phyloP scores from a whole-genome alignment of 2,113 vertebrate genomes.

The Catharus bicknelli region DNA sequence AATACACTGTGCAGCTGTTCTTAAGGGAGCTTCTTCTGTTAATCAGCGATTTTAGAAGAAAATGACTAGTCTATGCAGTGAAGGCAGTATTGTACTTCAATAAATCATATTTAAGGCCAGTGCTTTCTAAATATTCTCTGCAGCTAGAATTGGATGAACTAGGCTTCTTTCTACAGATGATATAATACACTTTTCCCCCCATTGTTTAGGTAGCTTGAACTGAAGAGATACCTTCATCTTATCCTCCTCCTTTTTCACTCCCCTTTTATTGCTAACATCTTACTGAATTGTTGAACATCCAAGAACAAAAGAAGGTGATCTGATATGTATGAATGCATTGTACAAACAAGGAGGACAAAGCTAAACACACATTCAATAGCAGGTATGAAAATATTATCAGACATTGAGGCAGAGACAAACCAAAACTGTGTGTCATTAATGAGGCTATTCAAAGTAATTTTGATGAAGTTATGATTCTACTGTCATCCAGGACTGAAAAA shows the following conservation, averaged over 20 bases:
- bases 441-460: background rate
- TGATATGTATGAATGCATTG: background rate
- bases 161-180: background rate
- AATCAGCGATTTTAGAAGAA: constrained; percentile 44
- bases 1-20: constrained; percentile 27
- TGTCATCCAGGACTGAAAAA: background rate
- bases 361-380: background rate
- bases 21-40: constrained; percentile 36
- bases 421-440: background rate
- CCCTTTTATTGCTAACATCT: background rate
- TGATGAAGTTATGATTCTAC: background rate
- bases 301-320: background rate
- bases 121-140: constrained; percentile 35
- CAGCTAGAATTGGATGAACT: background rate
- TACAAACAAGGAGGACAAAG: background rate
- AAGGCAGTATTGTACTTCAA: background rate
- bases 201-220: background rate
- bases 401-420: background rate
- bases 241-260: background rate
- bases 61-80: background rate
- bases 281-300: background rate
- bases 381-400: background rate
- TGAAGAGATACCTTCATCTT: background rate
- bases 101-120: constrained; percentile 7
- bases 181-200: background rate